Conservation (phyloP, 2,888 invertebrate species). For the Dugesia japonica region DNA sequence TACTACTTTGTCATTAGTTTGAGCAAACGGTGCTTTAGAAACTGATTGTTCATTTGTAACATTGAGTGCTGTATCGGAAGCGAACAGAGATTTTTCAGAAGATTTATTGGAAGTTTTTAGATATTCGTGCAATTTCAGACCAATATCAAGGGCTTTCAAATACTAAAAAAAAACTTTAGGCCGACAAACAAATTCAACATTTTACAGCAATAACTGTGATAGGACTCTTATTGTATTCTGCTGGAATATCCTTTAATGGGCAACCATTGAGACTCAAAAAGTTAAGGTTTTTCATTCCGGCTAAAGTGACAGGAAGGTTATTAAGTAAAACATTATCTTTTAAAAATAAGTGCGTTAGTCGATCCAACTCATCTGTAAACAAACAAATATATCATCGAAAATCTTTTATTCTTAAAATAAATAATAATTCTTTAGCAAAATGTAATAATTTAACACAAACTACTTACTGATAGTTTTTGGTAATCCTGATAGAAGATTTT, state of each 20-base stretch:
- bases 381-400: too few species aligned
- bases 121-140: background rate
- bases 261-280: background rate
- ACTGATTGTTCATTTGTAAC: background rate
- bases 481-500: background rate
- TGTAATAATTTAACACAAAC: too few species aligned
- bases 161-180: background rate
- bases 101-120: background rate
- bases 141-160: background rate
- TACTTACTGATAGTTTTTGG: constrained; percentile 5
- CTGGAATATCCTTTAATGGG: background rate
- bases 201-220: background rate
- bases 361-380: background rate
- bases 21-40: background rate
- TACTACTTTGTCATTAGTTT: background rate
- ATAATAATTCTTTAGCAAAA: too few species aligned
- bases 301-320: background rate
- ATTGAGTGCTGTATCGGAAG: background rate
- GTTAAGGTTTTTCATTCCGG: background rate
- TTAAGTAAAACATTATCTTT: background rate
- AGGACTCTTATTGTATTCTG: background rate
- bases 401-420: too few species aligned
- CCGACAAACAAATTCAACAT: background rate
- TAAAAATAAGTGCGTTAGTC: background rate
- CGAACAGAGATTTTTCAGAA: background rate